Evolutionary conservation across 37 sponge, comb jelly and placozoan species (phyloP), one percentile per base, ranked within the genome.

Genomic region (Aplysina aerophoba): DNA sequence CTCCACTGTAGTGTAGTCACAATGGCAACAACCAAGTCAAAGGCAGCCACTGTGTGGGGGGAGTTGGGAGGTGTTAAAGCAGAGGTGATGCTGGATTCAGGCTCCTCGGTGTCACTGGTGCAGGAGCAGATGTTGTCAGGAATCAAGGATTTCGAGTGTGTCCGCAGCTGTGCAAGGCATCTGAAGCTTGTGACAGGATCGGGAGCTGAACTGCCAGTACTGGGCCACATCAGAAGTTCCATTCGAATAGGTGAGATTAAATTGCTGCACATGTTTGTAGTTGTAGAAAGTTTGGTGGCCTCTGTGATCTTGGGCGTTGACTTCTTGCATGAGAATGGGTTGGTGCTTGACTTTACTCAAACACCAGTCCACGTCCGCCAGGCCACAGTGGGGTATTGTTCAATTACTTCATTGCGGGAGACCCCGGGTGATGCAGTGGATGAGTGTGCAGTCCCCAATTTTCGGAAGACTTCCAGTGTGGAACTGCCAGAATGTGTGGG

Each of bases 271-370:
- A 39, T 82, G 14, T 85, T 89, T 50, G 61, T 85, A 0, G 86
- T 92, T 22, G 92, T 92, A 6, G 50, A 85, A 0, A 80, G 28
- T 34, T 80, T 92, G 24, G 71, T 92, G 6, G 58, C 66, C 34
- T 89, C 75, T 15, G 86, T 85, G 15, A 92, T 92, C 33, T 68
- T 74, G 24, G 86, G 88, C 20, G 66, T 88, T 30, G 88, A 92
- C 61, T 92, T 33, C n/a, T 31, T 92, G 37, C 82, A 84, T 22
- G 17, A 34, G 16, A 39, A 92, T 62, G 86, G 31, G 0, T 21
- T 88, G 28, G 50, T 73, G 11, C 41, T 92, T 38, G 89, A 92
- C 75, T 92, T 92, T 61, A 75, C 77, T 24, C 50, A 37, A 15
- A 31, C 8, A 35, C 86, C 79, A 20, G 62, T 89, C 4, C 22